phyloP scores from a whole-genome alignment of 30 jellyfish, hydroid and myxozoan species.

The Hydractinia echinata region DNA sequence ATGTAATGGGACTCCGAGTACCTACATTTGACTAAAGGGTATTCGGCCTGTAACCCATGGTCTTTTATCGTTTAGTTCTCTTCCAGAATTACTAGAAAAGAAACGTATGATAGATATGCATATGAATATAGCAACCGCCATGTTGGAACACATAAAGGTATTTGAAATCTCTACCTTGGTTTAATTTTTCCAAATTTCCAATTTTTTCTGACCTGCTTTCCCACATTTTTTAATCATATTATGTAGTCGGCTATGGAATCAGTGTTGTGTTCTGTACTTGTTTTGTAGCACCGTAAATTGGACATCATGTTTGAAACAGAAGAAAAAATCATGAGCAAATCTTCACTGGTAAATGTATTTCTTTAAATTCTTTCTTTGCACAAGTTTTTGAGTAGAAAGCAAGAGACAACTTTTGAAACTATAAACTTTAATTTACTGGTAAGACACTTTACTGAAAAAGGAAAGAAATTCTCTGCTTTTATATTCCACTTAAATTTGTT shows the following conservation, averaged over 20 bases:
- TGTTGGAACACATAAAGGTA: slow-evolving; percentile 91
- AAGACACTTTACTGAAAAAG: no score
- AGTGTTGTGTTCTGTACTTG: background rate
- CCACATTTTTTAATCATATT: no score
- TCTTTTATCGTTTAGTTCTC: slow-evolving; percentile 46
- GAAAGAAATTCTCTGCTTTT: background rate
- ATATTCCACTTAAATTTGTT: background rate
- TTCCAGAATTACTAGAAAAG: slow-evolving; percentile 82
- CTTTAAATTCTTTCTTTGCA: background rate
- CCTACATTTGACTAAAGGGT: background rate
- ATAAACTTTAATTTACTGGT: no score
- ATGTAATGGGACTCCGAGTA: background rate
- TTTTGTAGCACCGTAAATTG: slow-evolving; percentile 67
- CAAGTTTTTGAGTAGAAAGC: no score
- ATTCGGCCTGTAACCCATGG: background rate
- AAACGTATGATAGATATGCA: slow-evolving; percentile 89
- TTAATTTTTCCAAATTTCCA: background rate
- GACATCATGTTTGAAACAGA: slow-evolving; percentile 77
- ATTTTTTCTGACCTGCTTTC: no score
- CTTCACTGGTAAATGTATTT: slow-evolving; percentile 54
- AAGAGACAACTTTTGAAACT: no score
- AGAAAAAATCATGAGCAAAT: slow-evolving; percentile 90
- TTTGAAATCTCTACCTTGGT: background rate
- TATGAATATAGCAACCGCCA: slow-evolving; percentile 82
- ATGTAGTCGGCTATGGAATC: no score